phyloP scores from a whole-genome alignment of 2,797 vertebrate species.

The Ctenochaetus hawaiiensis region DNA sequence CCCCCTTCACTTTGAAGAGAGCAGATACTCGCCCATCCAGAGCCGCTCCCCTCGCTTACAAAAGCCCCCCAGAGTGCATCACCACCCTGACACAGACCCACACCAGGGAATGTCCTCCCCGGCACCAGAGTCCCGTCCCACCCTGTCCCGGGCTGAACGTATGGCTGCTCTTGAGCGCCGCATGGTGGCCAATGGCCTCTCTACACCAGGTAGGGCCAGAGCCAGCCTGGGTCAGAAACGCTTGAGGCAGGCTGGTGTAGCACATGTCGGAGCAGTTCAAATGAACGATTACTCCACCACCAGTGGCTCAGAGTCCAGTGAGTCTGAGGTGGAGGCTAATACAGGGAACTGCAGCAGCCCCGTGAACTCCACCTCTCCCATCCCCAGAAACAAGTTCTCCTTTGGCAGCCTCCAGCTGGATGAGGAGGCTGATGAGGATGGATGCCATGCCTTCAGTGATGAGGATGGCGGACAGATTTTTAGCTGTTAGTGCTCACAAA shows the following conservation, averaged over 20 bases:
- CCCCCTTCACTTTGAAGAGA: constrained; percentile 49
- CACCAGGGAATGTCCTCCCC: constrained; percentile 80
- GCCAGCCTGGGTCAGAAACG: constrained; percentile 48
- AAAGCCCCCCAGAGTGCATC: constrained; percentile 77
- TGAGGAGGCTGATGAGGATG: constrained; percentile 87
- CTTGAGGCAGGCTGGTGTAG: constrained; percentile 30
- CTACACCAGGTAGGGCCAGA: constrained; percentile 74
- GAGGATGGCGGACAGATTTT: constrained; percentile 87
- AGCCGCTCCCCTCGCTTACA: constrained; percentile 76
- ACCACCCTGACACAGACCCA: constrained; percentile 85
- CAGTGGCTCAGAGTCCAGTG: constrained; percentile 93
- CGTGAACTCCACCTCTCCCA: constrained; percentile 73
- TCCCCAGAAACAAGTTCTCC: constrained; percentile 87
- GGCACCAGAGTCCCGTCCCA: constrained; percentile 63
- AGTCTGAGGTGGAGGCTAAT: constrained; percentile 88
- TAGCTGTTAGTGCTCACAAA: constrained; percentile 80
- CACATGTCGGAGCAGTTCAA: constrained; percentile 85
- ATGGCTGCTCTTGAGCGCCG: constrained; percentile 85
- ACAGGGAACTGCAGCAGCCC: constrained; percentile 79
- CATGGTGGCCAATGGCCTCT: constrained; percentile 88
- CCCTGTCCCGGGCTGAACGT: constrained; percentile 78
- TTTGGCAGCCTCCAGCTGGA: constrained; percentile 89
- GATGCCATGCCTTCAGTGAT: constrained; percentile 86
- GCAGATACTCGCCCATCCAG: constrained; percentile 76
- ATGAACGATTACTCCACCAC: constrained; percentile 89